Evolutionary conservation across 30 jellyfish, hydroid and myxozoan genomes (phyloP).

Genomic region (Hydractinia symbiolongicarpus): DNA sequence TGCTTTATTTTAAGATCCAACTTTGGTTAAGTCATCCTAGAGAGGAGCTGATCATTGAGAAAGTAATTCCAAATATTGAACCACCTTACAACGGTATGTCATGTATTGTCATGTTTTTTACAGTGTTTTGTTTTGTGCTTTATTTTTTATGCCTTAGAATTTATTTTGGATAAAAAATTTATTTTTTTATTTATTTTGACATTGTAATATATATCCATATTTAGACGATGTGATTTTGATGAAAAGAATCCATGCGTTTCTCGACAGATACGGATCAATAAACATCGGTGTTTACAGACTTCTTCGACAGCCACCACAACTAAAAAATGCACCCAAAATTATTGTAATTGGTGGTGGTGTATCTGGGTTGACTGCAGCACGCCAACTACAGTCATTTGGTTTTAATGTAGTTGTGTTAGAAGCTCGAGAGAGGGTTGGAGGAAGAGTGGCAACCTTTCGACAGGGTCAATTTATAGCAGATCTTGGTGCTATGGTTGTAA

Average conservation of each 20-base stretch:
- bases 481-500: slow-evolving; percentile 98
- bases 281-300: slow-evolving; percentile 84
- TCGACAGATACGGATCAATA: slow-evolving; percentile 91
- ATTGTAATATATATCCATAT: background rate
- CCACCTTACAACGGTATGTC: slow-evolving; percentile 68
- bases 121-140: background rate
- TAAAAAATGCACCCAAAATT: slow-evolving; percentile 81
- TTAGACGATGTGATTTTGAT: slow-evolving; percentile 48
- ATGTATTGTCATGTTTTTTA: background rate
- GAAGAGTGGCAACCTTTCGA: slow-evolving; percentile 93
- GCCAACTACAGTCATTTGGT: slow-evolving; percentile 93
- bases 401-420: slow-evolving; percentile 89
- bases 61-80: slow-evolving; percentile 53
- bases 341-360: slow-evolving; percentile 95
- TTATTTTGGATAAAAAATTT: no score
- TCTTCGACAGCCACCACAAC: slow-evolving; percentile 63
- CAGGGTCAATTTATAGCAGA: slow-evolving; percentile 95
- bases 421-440: slow-evolving; percentile 98
- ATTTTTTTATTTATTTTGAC: background rate
- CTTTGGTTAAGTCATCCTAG: slow-evolving; percentile 83
- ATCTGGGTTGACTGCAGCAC: slow-evolving; percentile 93
- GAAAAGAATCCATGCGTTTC: slow-evolving; percentile 72
- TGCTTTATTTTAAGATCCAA: slow-evolving; percentile 55
- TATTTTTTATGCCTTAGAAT: no score
- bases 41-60: slow-evolving; percentile 66